A percentile compares a stretch with the other conserved stretches of the same genome.
phyloP scores from a whole-genome alignment of 1,140 invertebrate genomes.

The Homarus americanus region DNA sequence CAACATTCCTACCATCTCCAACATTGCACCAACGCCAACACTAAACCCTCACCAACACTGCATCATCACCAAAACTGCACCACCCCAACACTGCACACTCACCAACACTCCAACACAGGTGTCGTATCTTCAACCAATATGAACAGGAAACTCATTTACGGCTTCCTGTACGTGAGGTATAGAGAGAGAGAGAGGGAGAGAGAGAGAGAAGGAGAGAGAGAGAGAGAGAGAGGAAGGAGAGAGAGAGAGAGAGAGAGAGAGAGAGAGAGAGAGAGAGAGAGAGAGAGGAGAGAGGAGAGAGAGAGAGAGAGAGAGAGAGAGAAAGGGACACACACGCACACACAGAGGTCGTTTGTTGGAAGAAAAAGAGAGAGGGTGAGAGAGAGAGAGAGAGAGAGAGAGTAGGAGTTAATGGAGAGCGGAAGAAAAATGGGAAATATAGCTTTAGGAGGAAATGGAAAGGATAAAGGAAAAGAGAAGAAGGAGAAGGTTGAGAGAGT shows the following conservation, averaged over 20 bases:
- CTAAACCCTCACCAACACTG: too few species aligned
- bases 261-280: background rate
- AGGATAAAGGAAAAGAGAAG: too few species aligned
- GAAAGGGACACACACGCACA: background rate
- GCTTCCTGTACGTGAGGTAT: background rate
- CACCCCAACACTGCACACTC: too few species aligned
- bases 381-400: slow-evolving; percentile 32
- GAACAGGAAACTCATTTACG: background rate
- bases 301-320: background rate
- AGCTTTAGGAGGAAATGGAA: too few species aligned
- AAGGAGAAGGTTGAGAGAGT: background rate
- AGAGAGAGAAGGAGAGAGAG: background rate
- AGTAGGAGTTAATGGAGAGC: too few species aligned
- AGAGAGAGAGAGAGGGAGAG: background rate
- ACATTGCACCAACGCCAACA: background rate
- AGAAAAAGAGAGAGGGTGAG: background rate
- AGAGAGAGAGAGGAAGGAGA: background rate
- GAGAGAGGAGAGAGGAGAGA: background rate
- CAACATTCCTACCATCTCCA: background rate
- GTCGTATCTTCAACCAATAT: background rate
- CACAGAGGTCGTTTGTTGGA: too few species aligned
- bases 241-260: background rate
- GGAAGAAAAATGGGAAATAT: too few species aligned
- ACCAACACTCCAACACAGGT: background rate
- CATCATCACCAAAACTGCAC: background rate